A percentile compares a stretch with the other conserved stretches of the same genome.
Conservation (phyloP, 2,113 vertebrate species). For the Laterallus jamaicensis region DNA sequence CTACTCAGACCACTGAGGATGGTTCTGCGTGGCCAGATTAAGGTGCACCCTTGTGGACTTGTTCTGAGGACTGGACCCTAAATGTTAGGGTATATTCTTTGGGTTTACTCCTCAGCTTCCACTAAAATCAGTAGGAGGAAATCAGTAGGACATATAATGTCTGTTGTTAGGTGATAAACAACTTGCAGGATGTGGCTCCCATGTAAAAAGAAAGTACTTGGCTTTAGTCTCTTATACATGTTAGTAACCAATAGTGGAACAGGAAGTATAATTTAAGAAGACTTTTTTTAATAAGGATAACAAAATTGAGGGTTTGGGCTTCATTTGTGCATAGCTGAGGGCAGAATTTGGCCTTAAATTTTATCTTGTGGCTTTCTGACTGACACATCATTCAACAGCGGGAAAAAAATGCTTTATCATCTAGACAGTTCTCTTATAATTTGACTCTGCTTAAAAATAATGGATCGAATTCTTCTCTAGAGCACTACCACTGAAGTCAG, state of each 20-base stretch:
- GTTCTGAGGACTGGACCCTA: background rate
- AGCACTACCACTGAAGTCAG: background rate
- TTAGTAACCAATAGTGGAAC: background rate
- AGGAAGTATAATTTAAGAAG: background rate
- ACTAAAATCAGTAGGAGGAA: background rate
- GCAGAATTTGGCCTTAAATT: background rate
- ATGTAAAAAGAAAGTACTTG: background rate
- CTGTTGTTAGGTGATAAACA: background rate
- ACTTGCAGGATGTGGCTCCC: background rate
- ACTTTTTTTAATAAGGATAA: background rate
- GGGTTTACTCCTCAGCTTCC: background rate
- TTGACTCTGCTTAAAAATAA: conserved; percentile 6
- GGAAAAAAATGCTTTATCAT: background rate
- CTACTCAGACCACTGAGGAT: background rate
- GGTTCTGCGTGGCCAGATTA: background rate
- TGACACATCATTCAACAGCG: background rate
- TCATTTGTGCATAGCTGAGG: background rate
- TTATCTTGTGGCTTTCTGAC: background rate
- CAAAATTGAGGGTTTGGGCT: background rate
- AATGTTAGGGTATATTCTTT: background rate
- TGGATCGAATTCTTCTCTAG: background rate
- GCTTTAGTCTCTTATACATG: background rate
- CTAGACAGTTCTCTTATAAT: background rate
- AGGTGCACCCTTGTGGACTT: background rate
- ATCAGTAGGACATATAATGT: background rate